Evolutionary conservation across 2,888 invertebrate genomes (phyloP).

Genomic region (Catocala sponsa): DNA sequence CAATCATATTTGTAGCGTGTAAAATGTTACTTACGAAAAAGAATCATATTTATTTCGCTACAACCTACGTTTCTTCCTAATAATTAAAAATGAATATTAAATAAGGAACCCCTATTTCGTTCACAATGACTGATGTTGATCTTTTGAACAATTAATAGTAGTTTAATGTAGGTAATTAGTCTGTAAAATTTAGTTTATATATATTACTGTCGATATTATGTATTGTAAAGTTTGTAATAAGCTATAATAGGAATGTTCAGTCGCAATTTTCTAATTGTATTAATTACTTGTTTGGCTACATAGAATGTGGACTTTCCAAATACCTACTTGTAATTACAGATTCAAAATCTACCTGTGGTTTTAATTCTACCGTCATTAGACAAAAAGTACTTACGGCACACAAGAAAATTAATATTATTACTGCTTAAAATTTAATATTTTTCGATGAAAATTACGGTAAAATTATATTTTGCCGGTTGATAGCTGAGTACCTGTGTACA

Average conservation of each 20-base stretch:
- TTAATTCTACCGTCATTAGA: constrained; percentile 1
- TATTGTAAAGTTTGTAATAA: constrained; percentile 39
- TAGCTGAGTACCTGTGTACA: too few species aligned
- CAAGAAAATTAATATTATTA: too few species aligned
- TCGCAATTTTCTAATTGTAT: constrained; percentile 29
- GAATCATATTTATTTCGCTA: neutral
- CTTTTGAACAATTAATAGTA: constrained; percentile 37
- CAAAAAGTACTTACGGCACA: neutral
- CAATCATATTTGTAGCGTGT: constrained; percentile 1
- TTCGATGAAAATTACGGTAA: too few species aligned
- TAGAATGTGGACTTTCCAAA: constrained; percentile 31
- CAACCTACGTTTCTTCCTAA: neutral
- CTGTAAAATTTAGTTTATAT: constrained; percentile 15
- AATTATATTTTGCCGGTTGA: too few species aligned
- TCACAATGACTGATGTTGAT: constrained; percentile 35
- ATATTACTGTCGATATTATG: constrained; percentile 27
- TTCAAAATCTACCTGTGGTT: constrained; percentile 36
- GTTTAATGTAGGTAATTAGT: constrained; percentile 32
- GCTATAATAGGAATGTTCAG: constrained; percentile 26
- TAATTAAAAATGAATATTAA: too few species aligned
- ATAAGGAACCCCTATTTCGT: too few species aligned
- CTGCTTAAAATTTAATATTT: too few species aligned
- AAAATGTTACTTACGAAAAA: neutral
- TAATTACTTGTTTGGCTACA: constrained; percentile 21
- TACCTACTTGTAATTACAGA: constrained; percentile 42